A percentile compares a stretch with the other conserved stretches of the same genome.
These are phyloP conservation scores for Struthidea cinerea DNA, from an alignment of 2,113 vertebrate species.

Conservation along the genomic window DNA sequence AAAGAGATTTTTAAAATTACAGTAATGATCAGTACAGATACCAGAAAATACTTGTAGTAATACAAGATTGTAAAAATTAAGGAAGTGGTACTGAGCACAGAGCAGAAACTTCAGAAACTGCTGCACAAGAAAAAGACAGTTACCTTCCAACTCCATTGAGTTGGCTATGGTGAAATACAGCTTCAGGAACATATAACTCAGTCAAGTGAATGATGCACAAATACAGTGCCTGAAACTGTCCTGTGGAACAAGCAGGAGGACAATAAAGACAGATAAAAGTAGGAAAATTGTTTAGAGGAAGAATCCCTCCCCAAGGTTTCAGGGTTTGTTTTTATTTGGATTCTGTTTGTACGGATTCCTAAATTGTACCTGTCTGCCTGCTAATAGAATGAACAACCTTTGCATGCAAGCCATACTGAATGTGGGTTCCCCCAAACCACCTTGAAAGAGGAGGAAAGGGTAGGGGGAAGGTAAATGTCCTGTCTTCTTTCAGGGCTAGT, in stretches of 20 bases:
- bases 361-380: not conserved
- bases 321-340: not conserved
- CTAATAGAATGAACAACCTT: not conserved
- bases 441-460: not conserved
- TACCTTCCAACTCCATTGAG: not conserved
- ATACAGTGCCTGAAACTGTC: not conserved
- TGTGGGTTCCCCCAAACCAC: not conserved
- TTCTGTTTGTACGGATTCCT: not conserved
- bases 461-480: not conserved
- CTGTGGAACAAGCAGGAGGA: not conserved
- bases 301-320: not conserved
- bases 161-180: not conserved
- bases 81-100: not conserved
- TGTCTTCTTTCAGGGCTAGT: not conserved
- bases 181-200: not conserved
- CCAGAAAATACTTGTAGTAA: not conserved
- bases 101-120: not conserved
- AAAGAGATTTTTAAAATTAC: constrained; percentile 5
- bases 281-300: not conserved
- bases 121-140: not conserved
- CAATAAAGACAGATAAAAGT: not conserved
- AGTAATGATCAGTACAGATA: not conserved
- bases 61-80: not conserved
- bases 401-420: not conserved
- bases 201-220: not conserved